Evolutionary conservation across 2,113 vertebrate genomes (phyloP).

Genomic region (Aspidoscelis tigris): DNA sequence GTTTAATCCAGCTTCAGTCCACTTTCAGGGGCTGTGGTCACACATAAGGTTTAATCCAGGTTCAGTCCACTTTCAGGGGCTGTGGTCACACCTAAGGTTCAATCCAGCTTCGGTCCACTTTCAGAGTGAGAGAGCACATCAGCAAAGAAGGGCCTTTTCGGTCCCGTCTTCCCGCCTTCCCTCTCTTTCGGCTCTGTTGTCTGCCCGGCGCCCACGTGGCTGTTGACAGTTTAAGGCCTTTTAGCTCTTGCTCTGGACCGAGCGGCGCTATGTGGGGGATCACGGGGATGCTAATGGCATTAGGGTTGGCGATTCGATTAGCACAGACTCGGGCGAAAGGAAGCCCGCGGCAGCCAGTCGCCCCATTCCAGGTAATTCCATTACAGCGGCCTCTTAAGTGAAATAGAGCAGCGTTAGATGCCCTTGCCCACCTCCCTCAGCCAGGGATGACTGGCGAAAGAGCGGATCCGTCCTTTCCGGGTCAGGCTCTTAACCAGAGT

Average conservation of each 20-base stretch:
- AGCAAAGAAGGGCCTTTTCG: too few relatives aligned
- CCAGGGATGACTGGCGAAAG: not conserved
- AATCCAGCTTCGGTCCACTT: too few relatives aligned
- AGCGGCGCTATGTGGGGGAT: not conserved
- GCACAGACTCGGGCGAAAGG: conserved; percentile 40
- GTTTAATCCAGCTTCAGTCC: too few relatives aligned
- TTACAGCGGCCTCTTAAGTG: not conserved
- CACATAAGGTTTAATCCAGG: too few relatives aligned
- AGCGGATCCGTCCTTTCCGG: conserved; percentile 1
- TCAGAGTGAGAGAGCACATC: too few relatives aligned
- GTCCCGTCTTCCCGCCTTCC: too few relatives aligned
- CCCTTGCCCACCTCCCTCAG: not conserved
- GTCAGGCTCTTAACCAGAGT: not conserved
- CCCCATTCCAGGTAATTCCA: not conserved
- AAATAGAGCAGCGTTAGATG: not conserved
- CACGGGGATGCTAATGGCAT: not conserved
- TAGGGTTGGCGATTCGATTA: conserved; percentile 37
- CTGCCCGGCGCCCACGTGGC: not conserved
- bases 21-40: too few relatives aligned
- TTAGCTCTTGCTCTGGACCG: fast-evolving
- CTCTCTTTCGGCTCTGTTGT: not conserved
- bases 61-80: too few relatives aligned
- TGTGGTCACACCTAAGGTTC: too few relatives aligned
- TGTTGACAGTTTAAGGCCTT: not conserved
- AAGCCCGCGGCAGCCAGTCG: not conserved